These are phyloP conservation scores for Trinorchestia longiramus DNA, from an alignment of 1,140 invertebrate genomes.

Conservation along the genomic window DNA sequence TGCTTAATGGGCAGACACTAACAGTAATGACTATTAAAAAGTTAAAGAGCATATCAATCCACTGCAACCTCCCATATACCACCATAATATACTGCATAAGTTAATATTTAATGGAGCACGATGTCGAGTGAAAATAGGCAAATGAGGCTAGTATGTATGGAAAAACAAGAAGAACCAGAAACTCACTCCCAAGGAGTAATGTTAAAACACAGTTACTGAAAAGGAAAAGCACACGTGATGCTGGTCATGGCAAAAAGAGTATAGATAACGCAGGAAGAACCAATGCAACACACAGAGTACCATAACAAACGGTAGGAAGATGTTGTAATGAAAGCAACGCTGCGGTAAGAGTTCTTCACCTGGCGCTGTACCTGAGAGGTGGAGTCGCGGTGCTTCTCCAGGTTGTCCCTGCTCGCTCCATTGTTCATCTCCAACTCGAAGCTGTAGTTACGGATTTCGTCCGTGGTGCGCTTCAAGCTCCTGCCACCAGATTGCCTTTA, in stretches of 20 bases:
- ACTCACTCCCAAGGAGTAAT: background rate
- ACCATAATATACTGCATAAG: too few species aligned
- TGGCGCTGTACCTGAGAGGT: conserved; percentile 74
- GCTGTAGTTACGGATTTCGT: conserved; percentile 92
- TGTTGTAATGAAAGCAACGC: background rate
- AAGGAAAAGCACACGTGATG: background rate
- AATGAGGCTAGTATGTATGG: background rate
- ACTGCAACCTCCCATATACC: too few species aligned
- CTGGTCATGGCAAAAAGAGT: background rate
- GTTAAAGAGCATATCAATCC: too few species aligned
- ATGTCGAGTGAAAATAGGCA: background rate
- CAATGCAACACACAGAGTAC: background rate
- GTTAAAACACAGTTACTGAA: background rate
- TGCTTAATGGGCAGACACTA: too few species aligned
- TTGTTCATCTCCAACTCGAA: conserved; percentile 74
- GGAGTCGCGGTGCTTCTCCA: conserved; percentile 75
- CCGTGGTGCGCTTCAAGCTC: conserved; percentile 88
- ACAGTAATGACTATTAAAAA: too few species aligned
- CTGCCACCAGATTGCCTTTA: conserved; percentile 72
- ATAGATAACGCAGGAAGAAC: background rate
- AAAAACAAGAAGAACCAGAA: background rate
- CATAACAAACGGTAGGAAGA: too few species aligned
- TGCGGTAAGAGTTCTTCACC: conserved; percentile 20
- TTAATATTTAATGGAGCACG: background rate
- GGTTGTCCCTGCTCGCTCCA: conserved; percentile 68